A percentile compares a stretch with the other conserved stretches of the same genome.
Conservation (phyloP, 2,888 invertebrate species). For the Marronus borbonicus region DNA sequence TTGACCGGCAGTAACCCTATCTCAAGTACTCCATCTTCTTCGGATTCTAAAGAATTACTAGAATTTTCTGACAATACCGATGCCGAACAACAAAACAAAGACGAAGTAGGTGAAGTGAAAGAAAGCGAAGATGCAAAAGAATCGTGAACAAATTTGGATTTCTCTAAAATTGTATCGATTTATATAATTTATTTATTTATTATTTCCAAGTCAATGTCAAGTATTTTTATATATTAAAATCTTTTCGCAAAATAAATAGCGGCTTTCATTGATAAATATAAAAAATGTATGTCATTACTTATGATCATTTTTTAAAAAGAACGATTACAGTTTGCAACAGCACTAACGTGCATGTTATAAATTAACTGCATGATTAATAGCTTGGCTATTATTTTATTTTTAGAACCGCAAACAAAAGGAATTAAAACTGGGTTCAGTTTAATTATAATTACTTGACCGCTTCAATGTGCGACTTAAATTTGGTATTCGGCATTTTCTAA, state of each 20-base stretch:
- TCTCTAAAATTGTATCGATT: neutral
- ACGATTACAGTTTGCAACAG: too few relatives aligned
- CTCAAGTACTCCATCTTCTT: neutral
- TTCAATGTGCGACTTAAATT: neutral
- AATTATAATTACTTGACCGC: constrained; percentile 32
- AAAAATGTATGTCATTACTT: neutral
- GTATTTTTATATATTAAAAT: neutral
- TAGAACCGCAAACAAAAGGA: constrained; percentile 15
- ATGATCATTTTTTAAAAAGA: too few relatives aligned
- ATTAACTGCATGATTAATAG: neutral
- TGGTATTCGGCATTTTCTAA: too few relatives aligned
- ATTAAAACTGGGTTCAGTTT: constrained; percentile 26
- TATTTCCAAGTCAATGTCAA: neutral
- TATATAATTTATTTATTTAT: constrained; percentile 16
- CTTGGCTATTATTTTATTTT: constrained; percentile 1
- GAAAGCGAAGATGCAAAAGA: neutral
- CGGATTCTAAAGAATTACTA: neutral
- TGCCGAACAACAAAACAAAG: neutral
- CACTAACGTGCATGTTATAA: too few relatives aligned
- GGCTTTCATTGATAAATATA: neutral
- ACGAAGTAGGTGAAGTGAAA: neutral
- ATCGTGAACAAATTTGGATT: neutral
- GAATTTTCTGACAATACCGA: neutral
- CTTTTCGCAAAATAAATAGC: neutral
- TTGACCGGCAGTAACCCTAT: constrained; percentile 17